Percentiles rank a stretch among this genome's conserved stretches.
Conservation (phyloP, 2,888 invertebrate species). For the Limnephilus marmoratus region DNA sequence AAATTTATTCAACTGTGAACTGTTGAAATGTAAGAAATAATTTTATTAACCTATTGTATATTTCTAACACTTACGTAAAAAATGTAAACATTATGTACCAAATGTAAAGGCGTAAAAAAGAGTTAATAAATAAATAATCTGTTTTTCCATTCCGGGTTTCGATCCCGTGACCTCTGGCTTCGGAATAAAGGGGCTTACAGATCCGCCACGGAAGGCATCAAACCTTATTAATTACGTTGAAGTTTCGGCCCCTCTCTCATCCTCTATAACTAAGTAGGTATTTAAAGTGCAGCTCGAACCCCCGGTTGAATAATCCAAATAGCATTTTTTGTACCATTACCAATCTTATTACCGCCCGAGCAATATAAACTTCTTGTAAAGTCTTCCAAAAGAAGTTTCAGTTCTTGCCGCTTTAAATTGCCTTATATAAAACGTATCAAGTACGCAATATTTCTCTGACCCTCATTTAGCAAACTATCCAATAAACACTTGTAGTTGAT, state of each 20-base stretch:
- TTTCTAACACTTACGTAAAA: no score
- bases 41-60: no score
- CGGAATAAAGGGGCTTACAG: no score
- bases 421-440: slow-evolving; percentile 57
- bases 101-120: no score
- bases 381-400: slow-evolving; percentile 18
- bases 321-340: slow-evolving; percentile 25
- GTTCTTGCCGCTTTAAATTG: slow-evolving; percentile 19
- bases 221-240: not conserved
- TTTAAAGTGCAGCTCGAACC: not conserved
- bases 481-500: slow-evolving; percentile 66
- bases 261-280: not conserved
- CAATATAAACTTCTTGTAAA: slow-evolving; percentile 38
- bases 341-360: slow-evolving; percentile 4
- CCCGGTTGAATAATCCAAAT: not conserved
- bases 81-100: no score
- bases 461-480: slow-evolving; percentile 66
- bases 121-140: no score
- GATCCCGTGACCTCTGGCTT: not conserved
- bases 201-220: not conserved
- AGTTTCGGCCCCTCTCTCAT: not conserved
- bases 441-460: slow-evolving; percentile 63
- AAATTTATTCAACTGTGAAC: no score
- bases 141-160: not conserved
- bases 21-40: no score